Conservation (phyloP, 2,113 vertebrate species). For the Phyllopteryx taeniolatus region DNA sequence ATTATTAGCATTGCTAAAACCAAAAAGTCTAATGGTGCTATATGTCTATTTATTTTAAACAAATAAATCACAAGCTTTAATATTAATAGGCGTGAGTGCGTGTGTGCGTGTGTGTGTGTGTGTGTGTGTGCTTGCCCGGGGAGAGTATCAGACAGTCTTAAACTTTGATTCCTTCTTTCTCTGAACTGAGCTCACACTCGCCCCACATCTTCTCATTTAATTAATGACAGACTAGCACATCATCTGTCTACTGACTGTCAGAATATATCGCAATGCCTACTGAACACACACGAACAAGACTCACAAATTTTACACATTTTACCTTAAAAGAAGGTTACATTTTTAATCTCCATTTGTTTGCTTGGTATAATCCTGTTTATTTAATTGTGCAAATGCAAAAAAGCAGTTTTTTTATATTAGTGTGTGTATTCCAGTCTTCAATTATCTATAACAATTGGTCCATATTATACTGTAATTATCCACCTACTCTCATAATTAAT, state of each 20-base stretch:
- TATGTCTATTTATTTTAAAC: background rate
- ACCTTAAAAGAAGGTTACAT: background rate
- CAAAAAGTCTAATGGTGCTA: background rate
- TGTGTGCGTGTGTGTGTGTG: background rate
- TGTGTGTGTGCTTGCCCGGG: conserved; percentile 27
- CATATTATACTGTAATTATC: background rate
- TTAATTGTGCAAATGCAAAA: background rate
- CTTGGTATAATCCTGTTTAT: background rate
- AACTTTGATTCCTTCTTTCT: conserved; percentile 48
- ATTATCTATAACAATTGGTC: background rate
- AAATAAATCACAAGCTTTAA: background rate
- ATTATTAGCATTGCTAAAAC: too few species aligned
- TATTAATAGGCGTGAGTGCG: too few species aligned
- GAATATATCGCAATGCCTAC: conserved; percentile 14
- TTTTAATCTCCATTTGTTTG: background rate
- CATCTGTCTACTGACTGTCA: conserved; percentile 43
- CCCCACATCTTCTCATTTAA: conserved; percentile 48
- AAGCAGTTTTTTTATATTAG: background rate
- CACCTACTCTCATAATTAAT: background rate
- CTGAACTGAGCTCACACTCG: conserved; percentile 28
- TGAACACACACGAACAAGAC: conserved; percentile 3
- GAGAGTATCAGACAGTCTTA: conserved; percentile 46
- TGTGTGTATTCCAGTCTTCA: background rate
- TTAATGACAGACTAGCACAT: conserved; percentile 58
- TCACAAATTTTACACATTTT: conserved; percentile 1